Evolutionary conservation across 2,797 vertebrate genomes (phyloP).

Genomic region (Acipenser oxyrinchus): DNA sequence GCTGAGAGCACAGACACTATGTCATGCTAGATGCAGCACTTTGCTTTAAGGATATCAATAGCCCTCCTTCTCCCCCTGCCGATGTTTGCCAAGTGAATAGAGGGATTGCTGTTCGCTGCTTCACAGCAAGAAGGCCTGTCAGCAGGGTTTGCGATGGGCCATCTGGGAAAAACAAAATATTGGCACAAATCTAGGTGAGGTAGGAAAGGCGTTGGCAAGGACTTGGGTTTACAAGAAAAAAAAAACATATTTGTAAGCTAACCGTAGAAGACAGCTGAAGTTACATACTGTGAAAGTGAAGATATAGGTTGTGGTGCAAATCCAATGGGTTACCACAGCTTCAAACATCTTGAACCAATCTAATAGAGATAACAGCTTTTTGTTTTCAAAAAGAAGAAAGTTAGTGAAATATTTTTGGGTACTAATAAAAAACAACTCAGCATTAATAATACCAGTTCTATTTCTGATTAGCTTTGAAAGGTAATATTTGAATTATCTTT

Average conservation of each 20-base stretch:
- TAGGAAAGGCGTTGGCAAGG: neutral
- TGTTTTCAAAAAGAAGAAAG: neutral
- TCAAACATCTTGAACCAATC: conserved; percentile 16
- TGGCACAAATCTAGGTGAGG: neutral
- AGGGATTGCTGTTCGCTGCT: conserved; percentile 26
- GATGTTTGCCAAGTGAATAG: conserved; percentile 9
- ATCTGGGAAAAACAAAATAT: conserved; percentile 18
- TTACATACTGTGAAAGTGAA: conserved; percentile 1
- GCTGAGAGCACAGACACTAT: conserved; percentile 73
- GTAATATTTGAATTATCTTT: neutral
- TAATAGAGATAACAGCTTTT: neutral
- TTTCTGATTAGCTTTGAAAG: neutral
- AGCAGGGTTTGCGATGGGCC: conserved; percentile 25
- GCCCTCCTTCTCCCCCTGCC: conserved; percentile 31
- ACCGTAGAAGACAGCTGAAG: conserved; percentile 5
- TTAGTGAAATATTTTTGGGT: too few relatives aligned
- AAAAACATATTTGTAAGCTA: neutral
- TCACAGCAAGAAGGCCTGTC: conserved; percentile 28
- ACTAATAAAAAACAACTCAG: too few relatives aligned
- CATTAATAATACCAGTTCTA: too few relatives aligned
- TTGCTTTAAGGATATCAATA: conserved; percentile 54
- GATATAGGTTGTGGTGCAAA: neutral
- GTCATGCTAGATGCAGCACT: conserved; percentile 65
- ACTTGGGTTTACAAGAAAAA: neutral
- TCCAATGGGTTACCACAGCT: neutral